These are phyloP conservation scores for Caerostris extrusa DNA, from an alignment of 1,140 invertebrate species.

Conservation along the genomic window DNA sequence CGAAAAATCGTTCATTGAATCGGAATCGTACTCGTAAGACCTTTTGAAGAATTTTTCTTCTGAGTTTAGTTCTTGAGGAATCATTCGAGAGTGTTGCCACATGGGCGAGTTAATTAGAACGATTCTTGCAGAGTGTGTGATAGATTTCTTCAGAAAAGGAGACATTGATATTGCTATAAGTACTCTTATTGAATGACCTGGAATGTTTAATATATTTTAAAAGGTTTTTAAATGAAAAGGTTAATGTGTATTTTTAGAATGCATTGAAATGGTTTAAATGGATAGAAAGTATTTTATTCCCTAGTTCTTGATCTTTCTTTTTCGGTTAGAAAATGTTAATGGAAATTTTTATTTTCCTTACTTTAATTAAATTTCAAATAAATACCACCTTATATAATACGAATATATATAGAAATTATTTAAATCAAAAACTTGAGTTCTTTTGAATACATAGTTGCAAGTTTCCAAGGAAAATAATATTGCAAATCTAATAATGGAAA, in stretches of 20 bases:
- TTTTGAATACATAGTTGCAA: too few relatives aligned
- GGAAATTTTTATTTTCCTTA: too few relatives aligned
- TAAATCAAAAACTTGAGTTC: too few relatives aligned
- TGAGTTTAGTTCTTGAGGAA: background rate
- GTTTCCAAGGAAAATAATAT: too few relatives aligned
- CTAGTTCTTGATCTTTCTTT: too few relatives aligned
- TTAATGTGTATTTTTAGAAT: background rate
- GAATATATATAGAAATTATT: too few relatives aligned
- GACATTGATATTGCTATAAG: background rate
- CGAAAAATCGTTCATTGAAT: background rate
- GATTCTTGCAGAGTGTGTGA: background rate
- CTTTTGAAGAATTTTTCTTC: background rate
- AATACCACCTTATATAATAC: too few relatives aligned
- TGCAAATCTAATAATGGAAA: too few relatives aligned
- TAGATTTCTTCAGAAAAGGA: background rate
- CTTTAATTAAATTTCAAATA: too few relatives aligned
- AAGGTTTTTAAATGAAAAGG: background rate
- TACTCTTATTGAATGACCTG: background rate
- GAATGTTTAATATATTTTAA: background rate
- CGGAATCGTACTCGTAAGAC: background rate
- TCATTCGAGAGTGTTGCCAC: background rate
- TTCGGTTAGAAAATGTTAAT: too few relatives aligned
- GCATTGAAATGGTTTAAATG: background rate
- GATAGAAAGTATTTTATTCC: background rate
- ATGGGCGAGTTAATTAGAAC: constrained; percentile 32